Evolutionary conservation across 1,140 invertebrate genomes (phyloP).

Genomic region (Ooceraea biroi): DNA sequence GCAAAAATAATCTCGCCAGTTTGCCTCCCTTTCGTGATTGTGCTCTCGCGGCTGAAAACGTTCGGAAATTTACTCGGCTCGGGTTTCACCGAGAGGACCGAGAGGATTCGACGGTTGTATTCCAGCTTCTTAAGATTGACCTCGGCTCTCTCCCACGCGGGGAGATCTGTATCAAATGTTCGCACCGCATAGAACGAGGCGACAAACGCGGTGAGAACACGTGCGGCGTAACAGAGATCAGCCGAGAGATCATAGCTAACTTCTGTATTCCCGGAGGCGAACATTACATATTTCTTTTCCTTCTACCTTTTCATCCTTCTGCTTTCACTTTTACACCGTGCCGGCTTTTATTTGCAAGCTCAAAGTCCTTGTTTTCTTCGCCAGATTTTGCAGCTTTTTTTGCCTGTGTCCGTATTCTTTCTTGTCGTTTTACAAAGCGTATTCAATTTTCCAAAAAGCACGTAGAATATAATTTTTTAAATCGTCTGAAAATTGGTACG

Average conservation of each 20-base stretch:
- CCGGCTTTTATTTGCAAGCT: slow-evolving; percentile 12
- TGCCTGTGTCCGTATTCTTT: neutral
- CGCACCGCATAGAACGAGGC: neutral
- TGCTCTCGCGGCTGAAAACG: neutral
- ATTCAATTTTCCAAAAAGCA: neutral
- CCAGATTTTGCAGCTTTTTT: neutral
- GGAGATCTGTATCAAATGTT: slow-evolving; percentile 29
- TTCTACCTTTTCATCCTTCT: neutral
- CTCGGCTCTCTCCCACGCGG: neutral
- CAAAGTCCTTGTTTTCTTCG: slow-evolving; percentile 27
- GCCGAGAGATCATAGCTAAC: slow-evolving; percentile 4
- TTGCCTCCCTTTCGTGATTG: slow-evolving; percentile 3
- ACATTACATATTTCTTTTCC: slow-evolving; percentile 41
- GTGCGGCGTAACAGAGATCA: neutral
- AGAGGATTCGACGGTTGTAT: neutral
- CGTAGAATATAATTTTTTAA: neutral
- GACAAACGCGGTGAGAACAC: slow-evolving; percentile 3
- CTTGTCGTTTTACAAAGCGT: too few relatives aligned
- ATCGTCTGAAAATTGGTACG: neutral
- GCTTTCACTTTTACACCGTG: slow-evolving; percentile 12
- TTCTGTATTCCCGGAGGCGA: slow-evolving; percentile 25
- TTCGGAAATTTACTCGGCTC: neutral
- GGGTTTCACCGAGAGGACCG: neutral
- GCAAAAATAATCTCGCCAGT: slow-evolving; percentile 37
- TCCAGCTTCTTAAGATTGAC: slow-evolving; percentile 3